Base-by-base conservation (phyloP, 2,888 invertebrate genomes). In the Sylvicola fuscatus region DNA sequence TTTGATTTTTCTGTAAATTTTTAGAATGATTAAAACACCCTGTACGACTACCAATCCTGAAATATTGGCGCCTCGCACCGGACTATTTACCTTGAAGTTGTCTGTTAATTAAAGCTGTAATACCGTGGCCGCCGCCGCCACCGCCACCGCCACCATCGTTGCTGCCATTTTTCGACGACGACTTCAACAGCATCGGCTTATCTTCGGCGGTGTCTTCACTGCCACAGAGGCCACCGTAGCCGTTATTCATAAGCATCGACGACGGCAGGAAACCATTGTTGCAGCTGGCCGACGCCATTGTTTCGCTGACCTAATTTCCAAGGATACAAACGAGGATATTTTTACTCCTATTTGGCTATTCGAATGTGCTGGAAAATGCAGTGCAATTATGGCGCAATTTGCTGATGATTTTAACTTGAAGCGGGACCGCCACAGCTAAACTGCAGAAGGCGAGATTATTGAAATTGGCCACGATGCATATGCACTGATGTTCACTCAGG, bases 51-150 rank as follows among this genome's bases (percentile, higher is more conserved):
- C 21, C 8, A 8, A 6, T 21, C 5, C 4, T 6, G 8, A 21
- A 21, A 21, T 21, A 6, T 4, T 8, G 21, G 21, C 8, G 21
- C 8, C 21, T 8, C 21, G 8, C 21, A 21, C 8, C 8, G n/a
- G 21, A 21, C 21, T 21, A 21, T 6, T 21, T 61, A 79, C 79
- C 79, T 73, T 79, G 79, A 43, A 79, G 59, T 60, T 80, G 79
- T 43, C 78, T 60, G 56, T 76, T 79, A 44, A 80, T 70, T 46
- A 79, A 60, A 35, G 79, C 79, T 32, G 79, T 78, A 55, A 80
- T 73, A 44, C 79, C 78, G 41, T 78, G 78, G 21, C 21, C 21
- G 8, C 21, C 21, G 35, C 75, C 78, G 46, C 79, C 79, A 27
- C 33, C 39, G 42, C 49, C 52, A 1, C 68, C 60, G n/a, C n/a